These are phyloP conservation scores for Hippolais icterina DNA, from an alignment of 2,113 vertebrate genomes.

Conservation along the genomic window DNA sequence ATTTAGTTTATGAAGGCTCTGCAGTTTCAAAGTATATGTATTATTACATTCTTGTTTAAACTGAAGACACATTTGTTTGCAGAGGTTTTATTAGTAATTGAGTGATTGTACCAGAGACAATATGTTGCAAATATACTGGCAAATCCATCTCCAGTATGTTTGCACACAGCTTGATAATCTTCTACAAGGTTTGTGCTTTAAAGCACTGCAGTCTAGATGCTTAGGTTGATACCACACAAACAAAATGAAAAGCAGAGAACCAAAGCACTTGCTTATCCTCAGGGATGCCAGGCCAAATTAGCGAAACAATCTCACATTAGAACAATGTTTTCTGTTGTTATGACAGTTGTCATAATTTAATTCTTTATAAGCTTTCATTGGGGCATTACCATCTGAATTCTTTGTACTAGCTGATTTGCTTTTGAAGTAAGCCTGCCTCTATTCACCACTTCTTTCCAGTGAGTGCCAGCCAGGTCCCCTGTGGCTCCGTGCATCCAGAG, in stretches of 20 bases:
- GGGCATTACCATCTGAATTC: not conserved
- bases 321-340: not conserved
- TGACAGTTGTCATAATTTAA: not conserved
- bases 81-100: not conserved
- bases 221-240: not conserved
- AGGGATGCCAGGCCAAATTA: not conserved
- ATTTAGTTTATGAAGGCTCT: not conserved
- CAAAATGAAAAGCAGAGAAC: not conserved
- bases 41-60: not conserved
- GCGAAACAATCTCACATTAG: not conserved
- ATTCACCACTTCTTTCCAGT: not conserved
- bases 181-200: not conserved
- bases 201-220: not conserved
- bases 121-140: not conserved
- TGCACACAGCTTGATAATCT: not conserved
- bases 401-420: not conserved
- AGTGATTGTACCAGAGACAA: not conserved
- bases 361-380: not conserved
- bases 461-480: not conserved
- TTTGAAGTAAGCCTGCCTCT: not conserved
- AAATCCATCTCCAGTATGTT: not conserved
- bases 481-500: not conserved
- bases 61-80: constrained; percentile 10
- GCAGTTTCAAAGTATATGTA: not conserved
- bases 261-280: not conserved